A percentile compares a stretch with the other conserved stretches of the same genome.
phyloP scores from a whole-genome alignment of 2,113 vertebrate genomes.

The Spea bombifrons region DNA sequence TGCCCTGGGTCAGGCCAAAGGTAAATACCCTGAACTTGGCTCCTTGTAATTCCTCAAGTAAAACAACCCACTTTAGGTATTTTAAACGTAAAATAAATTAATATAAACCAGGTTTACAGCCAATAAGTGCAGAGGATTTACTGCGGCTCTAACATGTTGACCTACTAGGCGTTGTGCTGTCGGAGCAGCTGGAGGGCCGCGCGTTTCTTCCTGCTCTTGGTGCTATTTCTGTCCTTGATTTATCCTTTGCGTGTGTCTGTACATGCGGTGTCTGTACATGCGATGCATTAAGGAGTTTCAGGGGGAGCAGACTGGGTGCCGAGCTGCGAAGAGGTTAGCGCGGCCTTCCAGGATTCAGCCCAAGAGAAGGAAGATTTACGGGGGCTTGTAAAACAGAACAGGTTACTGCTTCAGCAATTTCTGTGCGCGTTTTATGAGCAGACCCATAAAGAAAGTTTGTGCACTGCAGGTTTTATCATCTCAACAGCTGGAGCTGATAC shows the following conservation, averaged over 20 bases:
- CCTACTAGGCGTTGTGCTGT: no score
- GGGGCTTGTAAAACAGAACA: conserved; percentile 40
- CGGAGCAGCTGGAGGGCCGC: no score
- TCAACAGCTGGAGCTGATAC: conserved; percentile 45
- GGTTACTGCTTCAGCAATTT: conserved; percentile 47
- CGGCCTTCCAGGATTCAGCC: conserved; percentile 41
- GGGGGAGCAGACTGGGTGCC: background rate
- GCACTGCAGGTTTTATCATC: conserved; percentile 44
- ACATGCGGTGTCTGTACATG: background rate
- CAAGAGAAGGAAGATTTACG: conserved; percentile 34
- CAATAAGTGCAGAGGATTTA: no score
- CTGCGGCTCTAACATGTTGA: no score
- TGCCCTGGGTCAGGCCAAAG: no score
- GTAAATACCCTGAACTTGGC: no score
- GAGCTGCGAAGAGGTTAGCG: conserved; percentile 35
- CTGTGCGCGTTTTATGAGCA: conserved; percentile 38
- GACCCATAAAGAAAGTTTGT: conserved; percentile 46
- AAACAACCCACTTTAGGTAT: no score
- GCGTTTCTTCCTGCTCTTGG: no score
- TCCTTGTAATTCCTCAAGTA: no score
- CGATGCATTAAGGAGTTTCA: background rate
- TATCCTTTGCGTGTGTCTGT: background rate
- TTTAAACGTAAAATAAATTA: no score
- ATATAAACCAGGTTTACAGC: no score
- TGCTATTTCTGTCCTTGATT: no score